Evolutionary conservation across 2,113 vertebrate species (phyloP).

Genomic region (Laterallus jamaicensis): DNA sequence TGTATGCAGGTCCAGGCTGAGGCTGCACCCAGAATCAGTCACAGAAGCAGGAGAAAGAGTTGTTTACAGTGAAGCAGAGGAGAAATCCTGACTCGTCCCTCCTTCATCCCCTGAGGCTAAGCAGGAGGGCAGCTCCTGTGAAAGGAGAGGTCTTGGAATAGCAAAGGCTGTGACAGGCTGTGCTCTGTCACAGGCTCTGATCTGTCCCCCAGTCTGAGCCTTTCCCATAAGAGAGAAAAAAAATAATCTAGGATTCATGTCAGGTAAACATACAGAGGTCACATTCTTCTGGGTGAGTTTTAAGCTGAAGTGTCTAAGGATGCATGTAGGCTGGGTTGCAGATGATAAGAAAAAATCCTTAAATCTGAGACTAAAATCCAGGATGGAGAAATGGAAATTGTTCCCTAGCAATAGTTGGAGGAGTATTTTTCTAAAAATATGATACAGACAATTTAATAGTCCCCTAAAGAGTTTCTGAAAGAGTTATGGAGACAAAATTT

Average conservation of each 20-base stretch:
- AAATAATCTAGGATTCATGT: neutral
- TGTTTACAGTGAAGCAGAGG: neutral
- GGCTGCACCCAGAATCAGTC: neutral
- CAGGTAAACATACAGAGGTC: neutral
- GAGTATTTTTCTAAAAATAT: constrained; percentile 31
- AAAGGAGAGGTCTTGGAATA: neutral
- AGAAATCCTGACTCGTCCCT: neutral
- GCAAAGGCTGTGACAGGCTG: neutral
- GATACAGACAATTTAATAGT: neutral
- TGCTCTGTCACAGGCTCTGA: neutral
- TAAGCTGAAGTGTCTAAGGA: neutral
- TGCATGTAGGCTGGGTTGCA: neutral
- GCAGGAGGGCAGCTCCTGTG: neutral
- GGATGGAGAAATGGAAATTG: neutral
- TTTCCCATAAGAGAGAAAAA: neutral
- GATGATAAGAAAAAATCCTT: neutral
- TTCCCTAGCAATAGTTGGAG: neutral
- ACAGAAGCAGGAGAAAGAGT: neutral
- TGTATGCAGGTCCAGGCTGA: neutral
- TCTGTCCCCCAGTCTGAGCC: neutral
- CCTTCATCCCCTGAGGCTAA: neutral
- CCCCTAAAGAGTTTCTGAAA: neutral
- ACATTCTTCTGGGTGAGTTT: neutral
- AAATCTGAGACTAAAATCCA: neutral
- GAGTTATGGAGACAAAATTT: neutral